Evolutionary conservation across 2,113 vertebrate species (phyloP).

Genomic region (Ceyx margarethae): DNA sequence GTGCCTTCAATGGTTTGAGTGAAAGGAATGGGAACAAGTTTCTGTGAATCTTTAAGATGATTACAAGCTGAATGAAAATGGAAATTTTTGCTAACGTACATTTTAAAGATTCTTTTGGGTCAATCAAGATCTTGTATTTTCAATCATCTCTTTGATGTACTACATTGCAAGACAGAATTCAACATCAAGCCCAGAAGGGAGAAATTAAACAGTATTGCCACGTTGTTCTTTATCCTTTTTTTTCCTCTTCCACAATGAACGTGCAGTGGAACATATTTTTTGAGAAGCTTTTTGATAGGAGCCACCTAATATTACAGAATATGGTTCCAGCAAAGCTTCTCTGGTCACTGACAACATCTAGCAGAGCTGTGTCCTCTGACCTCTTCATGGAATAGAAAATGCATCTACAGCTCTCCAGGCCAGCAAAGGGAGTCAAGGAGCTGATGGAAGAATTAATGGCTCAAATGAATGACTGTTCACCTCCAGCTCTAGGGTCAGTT

Average conservation of each 20-base stretch:
- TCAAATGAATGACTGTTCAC: not conserved
- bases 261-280: not conserved
- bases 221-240: not conserved
- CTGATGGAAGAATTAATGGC: not conserved
- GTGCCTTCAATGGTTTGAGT: not conserved
- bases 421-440: not conserved
- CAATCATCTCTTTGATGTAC: not conserved
- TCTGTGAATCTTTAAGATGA: not conserved
- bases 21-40: not conserved
- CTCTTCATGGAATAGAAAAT: not conserved
- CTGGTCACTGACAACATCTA: not conserved
- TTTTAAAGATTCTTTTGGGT: not conserved
- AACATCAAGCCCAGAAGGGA: not conserved
- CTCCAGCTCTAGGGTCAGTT: not conserved
- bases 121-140: not conserved
- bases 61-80: not conserved
- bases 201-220: not conserved
- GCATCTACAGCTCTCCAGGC: not conserved
- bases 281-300: not conserved
- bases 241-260: not conserved
- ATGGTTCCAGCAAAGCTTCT: not conserved
- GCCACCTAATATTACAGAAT: not conserved
- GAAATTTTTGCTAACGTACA: not conserved
- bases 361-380: not conserved
- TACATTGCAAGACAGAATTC: not conserved